These are phyloP conservation scores for Chionomys nivalis DNA, from an alignment of 2,113 vertebrate species.

Conservation along the genomic window DNA sequence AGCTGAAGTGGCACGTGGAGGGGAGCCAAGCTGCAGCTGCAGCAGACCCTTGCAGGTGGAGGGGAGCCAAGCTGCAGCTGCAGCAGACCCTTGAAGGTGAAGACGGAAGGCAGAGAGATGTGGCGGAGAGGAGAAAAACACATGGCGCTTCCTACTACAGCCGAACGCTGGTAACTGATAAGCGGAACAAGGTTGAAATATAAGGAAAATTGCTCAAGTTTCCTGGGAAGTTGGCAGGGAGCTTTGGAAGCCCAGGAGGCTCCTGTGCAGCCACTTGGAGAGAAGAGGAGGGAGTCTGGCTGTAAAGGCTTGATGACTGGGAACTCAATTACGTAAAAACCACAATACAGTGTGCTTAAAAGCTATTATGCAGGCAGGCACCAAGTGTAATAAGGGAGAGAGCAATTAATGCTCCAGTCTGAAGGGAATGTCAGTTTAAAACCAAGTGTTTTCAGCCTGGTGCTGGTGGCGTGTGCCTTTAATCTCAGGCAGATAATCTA, in stretches of 20 bases:
- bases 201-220: not conserved
- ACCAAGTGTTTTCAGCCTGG: not conserved
- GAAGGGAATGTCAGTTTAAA: not conserved
- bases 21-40: too few relatives aligned
- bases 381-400: not conserved
- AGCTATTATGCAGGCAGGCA: not conserved
- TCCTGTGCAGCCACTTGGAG: not conserved
- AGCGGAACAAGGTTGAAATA: not conserved
- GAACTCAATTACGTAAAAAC: not conserved
- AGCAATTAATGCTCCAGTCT: not conserved
- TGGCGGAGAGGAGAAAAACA: not conserved
- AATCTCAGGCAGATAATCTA: not conserved
- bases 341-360: not conserved
- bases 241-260: not conserved
- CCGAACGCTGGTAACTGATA: not conserved
- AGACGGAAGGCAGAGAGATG: not conserved
- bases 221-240: not conserved
- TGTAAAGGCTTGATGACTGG: not conserved
- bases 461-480: not conserved
- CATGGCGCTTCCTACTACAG: not conserved
- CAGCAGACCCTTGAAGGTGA: not conserved
- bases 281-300: not conserved
- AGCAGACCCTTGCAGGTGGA: not conserved
- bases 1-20: too few relatives aligned
- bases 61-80: not conserved